Base-by-base conservation (phyloP, 1,140 invertebrate genomes). In the Drosophila paulistorum region DNA sequence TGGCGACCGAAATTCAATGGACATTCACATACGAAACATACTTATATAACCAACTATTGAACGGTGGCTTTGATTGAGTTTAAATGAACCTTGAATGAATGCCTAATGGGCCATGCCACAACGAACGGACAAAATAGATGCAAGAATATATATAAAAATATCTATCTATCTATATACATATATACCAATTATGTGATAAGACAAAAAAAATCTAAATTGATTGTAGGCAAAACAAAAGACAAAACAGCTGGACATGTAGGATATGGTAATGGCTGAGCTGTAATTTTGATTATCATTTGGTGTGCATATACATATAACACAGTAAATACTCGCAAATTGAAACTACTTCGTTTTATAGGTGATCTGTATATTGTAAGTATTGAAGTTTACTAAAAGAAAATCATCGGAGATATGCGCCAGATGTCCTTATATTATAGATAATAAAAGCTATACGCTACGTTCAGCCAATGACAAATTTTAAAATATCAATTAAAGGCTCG, bases 41-140 rank as follows among this genome's bases (percentile, higher is more conserved):
- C 45, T 51, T 51, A 51, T 51, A 51, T 51, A 51, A 51, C 45
- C 45, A 51, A 51, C 45, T 55, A 67, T 77, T 60, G 65, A 83
- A 69, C 69, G 66, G 63, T 57, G 71, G 71, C 81, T 81, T 81
- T 84, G 81, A 84, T 77, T 85, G 81, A 81, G 65, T 75, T 84
- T 65, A 84, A 84, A 84, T 84, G 81, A 77, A 70, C 73, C 81
- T 70, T 85, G 65, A 59, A 66, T 62, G 59, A 51, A 51, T 68
- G 69, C 57, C 61, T 71, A 84, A 85, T 84, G 81, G 74, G 13
- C 69, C 60, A 35, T 33, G 14, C n/a, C 51, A 39, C 39, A 9
- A 37, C 9, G 13, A 41, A 10, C 33, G 23, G 14, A 35, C 10
- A 51, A 51, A 10, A 51, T 9, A 48, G 7, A 20, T 17, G 14